Percentiles rank a stretch among this genome's conserved stretches.
Evolutionary conservation across 2,113 vertebrate species (phyloP).

Genomic region (Sorex fumeus): DNA sequence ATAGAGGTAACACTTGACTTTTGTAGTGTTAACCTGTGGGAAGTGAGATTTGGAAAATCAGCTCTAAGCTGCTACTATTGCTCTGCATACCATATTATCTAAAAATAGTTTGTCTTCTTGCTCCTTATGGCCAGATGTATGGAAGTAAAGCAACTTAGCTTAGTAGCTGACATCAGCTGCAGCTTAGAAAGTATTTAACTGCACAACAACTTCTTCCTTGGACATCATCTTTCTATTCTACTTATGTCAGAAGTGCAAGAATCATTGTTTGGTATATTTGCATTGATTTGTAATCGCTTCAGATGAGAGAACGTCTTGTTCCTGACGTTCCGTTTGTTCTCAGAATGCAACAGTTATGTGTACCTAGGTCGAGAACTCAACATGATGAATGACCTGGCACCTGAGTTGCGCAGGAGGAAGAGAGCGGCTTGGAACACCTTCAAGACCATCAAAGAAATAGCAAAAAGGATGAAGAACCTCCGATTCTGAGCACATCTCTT

Average conservation of each 20-base stretch:
- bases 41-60: neutral
- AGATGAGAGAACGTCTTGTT: neutral
- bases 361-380: too few relatives aligned
- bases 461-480: too few relatives aligned
- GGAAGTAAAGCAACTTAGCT: neutral
- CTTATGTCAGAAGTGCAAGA: neutral
- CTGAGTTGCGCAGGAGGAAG: too few relatives aligned
- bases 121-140: neutral
- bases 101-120: neutral
- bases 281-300: constrained; percentile 1
- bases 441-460: too few relatives aligned
- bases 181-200: neutral
- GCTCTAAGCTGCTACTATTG: neutral
- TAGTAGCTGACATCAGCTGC: neutral
- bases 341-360: too few relatives aligned
- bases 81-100: neutral
- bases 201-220: neutral
- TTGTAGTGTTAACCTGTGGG: too few relatives aligned
- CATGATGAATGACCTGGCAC: too few relatives aligned
- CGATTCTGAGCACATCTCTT: too few relatives aligned
- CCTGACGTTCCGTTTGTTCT: too few relatives aligned
- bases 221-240: neutral
- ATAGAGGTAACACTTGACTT: neutral
- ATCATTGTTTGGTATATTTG: neutral
- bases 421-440: too few relatives aligned